Evolutionary conservation across 2,113 vertebrate species (phyloP), one percentile per base, ranked within the genome.

Genomic region (Mugil cephalus): DNA sequence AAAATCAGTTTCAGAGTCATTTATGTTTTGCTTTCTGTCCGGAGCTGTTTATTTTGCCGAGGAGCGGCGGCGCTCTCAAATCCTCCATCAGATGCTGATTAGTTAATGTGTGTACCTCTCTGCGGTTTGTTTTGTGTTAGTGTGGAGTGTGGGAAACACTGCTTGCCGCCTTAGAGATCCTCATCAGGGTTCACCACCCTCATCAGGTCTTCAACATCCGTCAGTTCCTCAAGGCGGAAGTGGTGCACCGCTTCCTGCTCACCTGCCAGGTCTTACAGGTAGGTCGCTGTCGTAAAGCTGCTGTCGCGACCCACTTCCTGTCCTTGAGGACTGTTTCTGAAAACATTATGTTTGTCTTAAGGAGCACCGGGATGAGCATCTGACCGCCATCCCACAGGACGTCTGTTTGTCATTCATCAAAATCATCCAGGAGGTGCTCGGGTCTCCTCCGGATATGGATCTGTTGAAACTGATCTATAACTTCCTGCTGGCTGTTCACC

Each of bases 381-480:
- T 98, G 82, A 93, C 93, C 35, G 93, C 94, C 55, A 94, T 99
- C 64, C 95, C 98, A 24, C 95, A 89, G 71, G 97, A 97, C 1
- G 98, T 99, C 77, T 99, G 97, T 89, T 88, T 91, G 63, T 99
- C 98, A 2, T 99, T 98, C 88, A 96, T 99, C 91, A 98, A 96
- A 94, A 99, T 99, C 90, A 98, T 97, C 92, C 96, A 98, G 90
- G 98, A 99, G 91, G 96, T 99, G 1, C 95, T 99, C 67, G 98
- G 98, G 40, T 99, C 98, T 38, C 98, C 98, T 56, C 98, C 98
- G 17, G 98, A 99, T 79, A 86, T 98, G 91, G 96, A 97, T 74
- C 88, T 99, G 61, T 92, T 99, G 58, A 95, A 93, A 43, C 65
- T 98, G 70, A 94, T 99, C 88, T 99, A 95, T 92, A 97, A 95